Evolutionary conservation across 1,140 invertebrate species (phyloP).

Genomic region (Amphibalanus amphitrite): DNA sequence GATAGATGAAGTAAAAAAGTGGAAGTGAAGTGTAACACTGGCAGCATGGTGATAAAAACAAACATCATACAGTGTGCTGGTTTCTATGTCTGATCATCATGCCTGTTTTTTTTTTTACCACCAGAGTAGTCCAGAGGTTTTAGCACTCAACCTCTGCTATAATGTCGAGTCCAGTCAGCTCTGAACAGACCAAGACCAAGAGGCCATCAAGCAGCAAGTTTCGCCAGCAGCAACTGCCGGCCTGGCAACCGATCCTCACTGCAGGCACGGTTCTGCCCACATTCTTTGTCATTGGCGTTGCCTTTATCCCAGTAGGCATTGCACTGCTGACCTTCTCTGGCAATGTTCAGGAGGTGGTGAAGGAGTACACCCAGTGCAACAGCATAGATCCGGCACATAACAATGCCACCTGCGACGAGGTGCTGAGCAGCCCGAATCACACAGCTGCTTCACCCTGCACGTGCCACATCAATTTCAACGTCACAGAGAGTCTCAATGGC

Average conservation of each 20-base stretch:
- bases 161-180: not conserved
- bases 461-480: slow-evolving; percentile 48
- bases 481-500: slow-evolving; percentile 49
- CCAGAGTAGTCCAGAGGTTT: too few relatives aligned
- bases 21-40: too few relatives aligned
- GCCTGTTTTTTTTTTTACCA: too few relatives aligned
- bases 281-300: slow-evolving; percentile 90
- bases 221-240: slow-evolving; percentile 91
- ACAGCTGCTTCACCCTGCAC: slow-evolving; percentile 31
- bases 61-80: too few relatives aligned
- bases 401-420: slow-evolving; percentile 36
- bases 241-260: slow-evolving; percentile 98
- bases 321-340: slow-evolving; percentile 80
- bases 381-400: slow-evolving; percentile 20
- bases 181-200: not conserved
- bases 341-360: slow-evolving; percentile 53
- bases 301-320: slow-evolving; percentile 92
- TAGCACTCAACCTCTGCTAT: too few relatives aligned
- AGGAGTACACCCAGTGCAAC: slow-evolving; percentile 67
- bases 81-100: too few relatives aligned
- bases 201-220: slow-evolving; percentile 43
- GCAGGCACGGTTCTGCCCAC: slow-evolving; percentile 90
- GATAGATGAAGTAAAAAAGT: too few relatives aligned
- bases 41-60: too few relatives aligned
- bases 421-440: slow-evolving; percentile 37